Evolutionary conservation across 2,113 vertebrate species (phyloP), one percentile per base, ranked within the genome.

Genomic region (Herpetotheres cachinnans): DNA sequence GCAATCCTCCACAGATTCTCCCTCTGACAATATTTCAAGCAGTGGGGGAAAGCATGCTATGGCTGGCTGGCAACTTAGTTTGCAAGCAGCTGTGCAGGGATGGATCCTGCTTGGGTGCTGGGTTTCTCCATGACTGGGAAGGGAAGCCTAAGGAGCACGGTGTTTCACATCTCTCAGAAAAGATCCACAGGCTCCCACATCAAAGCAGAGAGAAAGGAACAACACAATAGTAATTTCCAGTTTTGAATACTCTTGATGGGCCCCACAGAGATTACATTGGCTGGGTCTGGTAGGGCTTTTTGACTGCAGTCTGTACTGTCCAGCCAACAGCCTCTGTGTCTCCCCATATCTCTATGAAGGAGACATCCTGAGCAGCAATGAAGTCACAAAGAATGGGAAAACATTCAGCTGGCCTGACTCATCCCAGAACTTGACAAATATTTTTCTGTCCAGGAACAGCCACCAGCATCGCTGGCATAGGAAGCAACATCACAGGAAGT

Each of bases 21-120:
- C 34, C 62, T 91, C 77, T 65, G 73, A 91, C 70, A 65, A 70
- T 95, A 89, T 89, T 91, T 95, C 84, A 87, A 79, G 77, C 83
- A 5, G 0, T 69, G 44, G 62, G 61, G 70, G 46, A 94, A 29
- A 80, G 82, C 58, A 72, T 1, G 2, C 18, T 82, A 18, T 3
- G 7, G 62, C 73, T 47, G 69, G 24, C 81, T 95, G 78, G 77
- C 40, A 80, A 22, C 89, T 89, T 40, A 49, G 9, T 72, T 44
- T 1, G 7, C 34, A 40, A 79, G 36, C 32, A 95, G 61, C 34
- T 86, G 80, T 61, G 52, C 22, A 34, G 65, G 77, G 61, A 58
- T 1, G 6, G 52, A 65, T 87, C 47, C 81, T 89, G 38, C 69
- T 47, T 27, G 69, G 30, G 24, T 59, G 11, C 38, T 44, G 52